Base-by-base conservation (phyloP, 2,113 vertebrate genomes). In the Gymnarchus niloticus region DNA sequence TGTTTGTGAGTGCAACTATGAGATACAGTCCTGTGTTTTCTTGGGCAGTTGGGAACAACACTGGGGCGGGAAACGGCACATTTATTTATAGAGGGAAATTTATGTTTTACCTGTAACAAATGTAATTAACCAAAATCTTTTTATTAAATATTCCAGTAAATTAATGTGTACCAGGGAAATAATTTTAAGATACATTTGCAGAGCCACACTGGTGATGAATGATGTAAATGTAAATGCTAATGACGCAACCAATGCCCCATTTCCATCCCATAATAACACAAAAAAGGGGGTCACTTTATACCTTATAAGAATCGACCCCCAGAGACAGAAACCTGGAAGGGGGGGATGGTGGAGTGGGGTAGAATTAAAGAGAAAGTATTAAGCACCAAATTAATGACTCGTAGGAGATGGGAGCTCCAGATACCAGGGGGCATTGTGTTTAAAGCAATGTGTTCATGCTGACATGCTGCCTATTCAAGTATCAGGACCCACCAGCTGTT, bases 161-260 rank as follows among this genome's bases (percentile, higher is more conserved):
- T 48, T 17, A 81, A 12, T 51, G 44, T 25, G 48, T 25, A 81
- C 44, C 25, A 9, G 44, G 77, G 48, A 81, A 81, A 81, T 81
- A 81, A 51, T 4, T 46, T 80, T 80, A 46, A 46, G 46, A 49
- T 49, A 48, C 46, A 69, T 37, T 69, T 69, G 28, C 28, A 10
- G 17, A 69, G 61, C 61, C 28, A 37, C 10, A 33, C 28, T 37
- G 61, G 41, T 33, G 25, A n/a, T 33, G 80, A 52, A 23, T 52
- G 19, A 82, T 82, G 51, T 33, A 54, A 52, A 81, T 52, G 78
- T 81, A 81, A 82, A 56, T 56, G 80, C 44, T 10, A 19, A 28
- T 19, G 33, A 85, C 69, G 92, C 92, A 90, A 90, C 28, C 84
- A 87, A 88, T 93, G 93, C 90, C 92, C 93, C 91, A 93, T 91